These are phyloP conservation scores for Macrochelys suwanniensis DNA, from an alignment of 2,797 vertebrate genomes.

Conservation along the genomic window DNA sequence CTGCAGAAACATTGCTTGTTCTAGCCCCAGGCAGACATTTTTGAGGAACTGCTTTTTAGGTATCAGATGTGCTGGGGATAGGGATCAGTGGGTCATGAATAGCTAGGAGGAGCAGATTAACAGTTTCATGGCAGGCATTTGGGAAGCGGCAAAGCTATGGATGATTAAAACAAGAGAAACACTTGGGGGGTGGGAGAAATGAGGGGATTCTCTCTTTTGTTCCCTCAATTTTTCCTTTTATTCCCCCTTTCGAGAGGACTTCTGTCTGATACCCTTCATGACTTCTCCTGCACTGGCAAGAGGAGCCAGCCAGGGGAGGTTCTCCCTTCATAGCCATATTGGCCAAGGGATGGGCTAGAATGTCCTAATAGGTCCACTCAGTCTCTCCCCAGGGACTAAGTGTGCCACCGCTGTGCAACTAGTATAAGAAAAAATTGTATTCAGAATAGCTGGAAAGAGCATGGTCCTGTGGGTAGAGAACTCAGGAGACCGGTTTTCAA, in stretches of 20 bases:
- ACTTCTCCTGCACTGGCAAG: neutral
- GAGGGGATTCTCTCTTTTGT: neutral
- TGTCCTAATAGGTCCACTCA: neutral
- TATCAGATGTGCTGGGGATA: neutral
- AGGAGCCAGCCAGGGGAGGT: neutral
- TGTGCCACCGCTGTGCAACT: neutral
- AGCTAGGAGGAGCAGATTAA: neutral
- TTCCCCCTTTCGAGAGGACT: neutral
- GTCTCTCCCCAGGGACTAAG: neutral
- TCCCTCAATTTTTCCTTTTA: neutral
- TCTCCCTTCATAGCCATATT: neutral
- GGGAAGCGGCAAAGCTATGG: neutral
- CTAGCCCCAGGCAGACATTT: neutral
- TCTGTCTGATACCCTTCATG: neutral
- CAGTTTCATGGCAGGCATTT: neutral
- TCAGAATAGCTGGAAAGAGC: neutral
- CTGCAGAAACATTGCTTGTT: neutral
- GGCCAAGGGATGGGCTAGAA: neutral
- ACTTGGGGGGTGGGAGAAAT: neutral
- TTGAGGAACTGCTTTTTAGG: neutral
- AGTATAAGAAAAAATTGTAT: no score
- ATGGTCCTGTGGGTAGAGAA: neutral
- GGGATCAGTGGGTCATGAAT: neutral
- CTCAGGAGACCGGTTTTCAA: neutral
- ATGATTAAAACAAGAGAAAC: neutral